These are phyloP conservation scores for Micrasema longulum DNA, from an alignment of 1,140 invertebrate genomes.

Conservation along the genomic window DNA sequence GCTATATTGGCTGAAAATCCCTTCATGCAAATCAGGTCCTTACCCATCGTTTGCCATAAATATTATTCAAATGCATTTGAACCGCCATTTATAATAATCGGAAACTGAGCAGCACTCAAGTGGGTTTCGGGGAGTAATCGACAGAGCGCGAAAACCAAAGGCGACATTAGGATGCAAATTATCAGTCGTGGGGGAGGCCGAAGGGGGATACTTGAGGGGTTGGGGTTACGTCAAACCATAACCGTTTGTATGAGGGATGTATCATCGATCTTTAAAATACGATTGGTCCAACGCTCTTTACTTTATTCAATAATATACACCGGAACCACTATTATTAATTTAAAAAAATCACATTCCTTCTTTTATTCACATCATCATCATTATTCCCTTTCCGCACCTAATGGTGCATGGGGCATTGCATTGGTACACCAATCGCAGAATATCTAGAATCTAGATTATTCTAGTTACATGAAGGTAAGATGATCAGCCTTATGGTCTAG, in stretches of 20 bases:
- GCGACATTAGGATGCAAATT: constrained; percentile 55
- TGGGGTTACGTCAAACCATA: background rate
- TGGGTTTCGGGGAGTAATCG: constrained; percentile 41
- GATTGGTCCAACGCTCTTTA: too few species aligned
- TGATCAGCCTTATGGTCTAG: too few species aligned
- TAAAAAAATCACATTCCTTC: too few species aligned
- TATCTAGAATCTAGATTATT: too few species aligned
- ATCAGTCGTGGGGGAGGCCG: constrained; percentile 37
- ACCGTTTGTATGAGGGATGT: background rate
- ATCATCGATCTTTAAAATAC: too few species aligned
- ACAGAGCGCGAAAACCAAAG: constrained; percentile 53
- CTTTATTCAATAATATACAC: too few species aligned
- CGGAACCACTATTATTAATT: too few species aligned
- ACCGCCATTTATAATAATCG: constrained; percentile 49
- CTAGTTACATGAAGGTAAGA: too few species aligned
- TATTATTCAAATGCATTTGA: constrained; percentile 50
- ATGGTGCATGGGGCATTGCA: too few species aligned
- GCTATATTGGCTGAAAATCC: background rate
- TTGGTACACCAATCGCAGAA: too few species aligned
- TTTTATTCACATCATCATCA: too few species aligned
- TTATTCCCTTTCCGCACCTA: too few species aligned
- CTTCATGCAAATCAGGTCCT: constrained; percentile 33
- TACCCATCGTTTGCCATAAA: constrained; percentile 31
- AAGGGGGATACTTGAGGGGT: background rate
- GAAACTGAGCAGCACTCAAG: constrained; percentile 44